Evolutionary conservation across 1,140 invertebrate species (phyloP), one percentile per base, ranked within the genome.

Genomic region (Palaemon carinicauda): DNA sequence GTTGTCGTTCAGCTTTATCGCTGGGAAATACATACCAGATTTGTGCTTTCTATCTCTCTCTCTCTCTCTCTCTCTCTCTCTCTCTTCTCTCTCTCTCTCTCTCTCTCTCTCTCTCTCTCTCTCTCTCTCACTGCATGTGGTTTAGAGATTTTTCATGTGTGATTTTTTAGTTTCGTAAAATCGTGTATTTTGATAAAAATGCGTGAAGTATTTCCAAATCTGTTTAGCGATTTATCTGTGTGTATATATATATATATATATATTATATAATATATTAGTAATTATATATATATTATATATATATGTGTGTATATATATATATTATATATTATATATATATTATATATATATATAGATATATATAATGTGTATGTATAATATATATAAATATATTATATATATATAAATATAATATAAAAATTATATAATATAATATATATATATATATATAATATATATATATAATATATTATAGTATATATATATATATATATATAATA

Each of bases 341-440:
- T 75, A 10, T 24, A 27, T 24, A 15, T 41, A 41, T 41, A 41
- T 19, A 60, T 60, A 60, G 1, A 60, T 60, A 60, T 19, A 9
- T 60, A 19, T 14, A n/a, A 5, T 60, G 24, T 3, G 10, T 69
- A 69, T 7, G 21, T 3, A 65, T 27, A 9, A 19, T 9, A 19
- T 9, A 10, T 4, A 24, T 24, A 5, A 21, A 56, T 80, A 80
- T 56, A 80, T n/a, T 31, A 65, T 82, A 82, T 84, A 78, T 78
- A 84, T 84, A n/a, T n/a, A n/a, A n/a, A n/a, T n/a, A n/a, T n/a
- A n/a, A n/a, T n/a, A n/a, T n/a, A n/a, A n/a, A n/a, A n/a, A n/a
- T n/a, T n/a, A n/a, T n/a, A n/a, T n/a, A n/a, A n/a, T n/a, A n/a
- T 78, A 65, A 84, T 84, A 84, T 65, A 84, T 84, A 84, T 84